Base-by-base conservation (phyloP, 2,888 invertebrate species). In the Lochmaea crataegi region DNA sequence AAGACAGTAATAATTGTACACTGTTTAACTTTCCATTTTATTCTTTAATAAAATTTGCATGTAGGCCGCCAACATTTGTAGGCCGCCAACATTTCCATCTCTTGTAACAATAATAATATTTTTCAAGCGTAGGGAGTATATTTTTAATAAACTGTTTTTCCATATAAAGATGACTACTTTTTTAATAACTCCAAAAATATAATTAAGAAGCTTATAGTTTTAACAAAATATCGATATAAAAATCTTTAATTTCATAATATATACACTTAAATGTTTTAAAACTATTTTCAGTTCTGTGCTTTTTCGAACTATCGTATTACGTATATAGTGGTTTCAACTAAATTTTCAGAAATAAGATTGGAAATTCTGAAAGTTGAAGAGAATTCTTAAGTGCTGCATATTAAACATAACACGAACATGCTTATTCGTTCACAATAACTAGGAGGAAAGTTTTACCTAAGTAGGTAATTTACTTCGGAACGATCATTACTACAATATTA, bases 241-340 rank as follows among this genome's bases (percentile, higher is more conserved):
- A 72, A 75, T 73, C 73, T 75, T 73, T 66, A 69, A 70, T 72
- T 70, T 71, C 60, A 53, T 71, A 60, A 66, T 74, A 75, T 75
- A 45, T 75, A 75, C 73, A 73, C 71, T 71, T 60, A 71, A 61
- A 65, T 66, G 32, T 58, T 57, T 63, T 53, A 68, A 64, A 71
- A 75, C 66, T 72, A 73, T 72, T 64, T 22, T 76, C 76, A 76
- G 76, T 76, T 68, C 76, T 76, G 76, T 76, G 76, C 73, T 58
- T 69, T 73, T 73, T 65, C 70, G 65, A 66, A 74, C 73, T 75
- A 73, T 73, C 66, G 53, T 69, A 65, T 75, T 75, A 75, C 75
- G 75, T 76, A 76, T 76, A 74, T 76, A 71, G 75, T 76, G 75
- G 71, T 73, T 68, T 60, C 51, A 76, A 76, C 68, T 71, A 66